Percentiles rank a stretch among this genome's conserved stretches.
Evolutionary conservation across 2,797 vertebrate genomes (phyloP).

Genomic region (Pseudochromis fuscus): DNA sequence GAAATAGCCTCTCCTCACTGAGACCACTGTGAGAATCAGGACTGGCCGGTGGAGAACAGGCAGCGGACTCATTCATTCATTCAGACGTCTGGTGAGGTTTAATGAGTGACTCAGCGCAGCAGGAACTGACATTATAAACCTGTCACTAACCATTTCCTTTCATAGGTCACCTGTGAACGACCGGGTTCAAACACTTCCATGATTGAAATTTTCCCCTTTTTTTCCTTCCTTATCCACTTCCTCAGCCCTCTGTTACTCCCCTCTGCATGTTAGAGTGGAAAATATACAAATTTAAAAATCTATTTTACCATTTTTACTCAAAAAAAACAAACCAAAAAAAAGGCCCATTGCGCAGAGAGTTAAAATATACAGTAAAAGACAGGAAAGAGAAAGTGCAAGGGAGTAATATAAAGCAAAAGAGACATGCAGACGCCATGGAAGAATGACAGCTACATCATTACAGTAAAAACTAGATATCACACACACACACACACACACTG

Average conservation of each 20-base stretch:
- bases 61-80: slow-evolving; percentile 24
- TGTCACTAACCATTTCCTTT: slow-evolving; percentile 44
- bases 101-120: slow-evolving; percentile 22
- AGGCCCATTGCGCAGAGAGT: too few species aligned
- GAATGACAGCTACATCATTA: neutral
- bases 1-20: neutral
- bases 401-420: neutral
- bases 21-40: slow-evolving; percentile 9
- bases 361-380: neutral
- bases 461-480: neutral
- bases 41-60: neutral
- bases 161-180: slow-evolving; percentile 6
- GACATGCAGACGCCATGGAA: neutral
- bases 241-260: neutral
- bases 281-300: too few species aligned
- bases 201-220: slow-evolving; percentile 22
- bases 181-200: slow-evolving; percentile 27
- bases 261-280: neutral
- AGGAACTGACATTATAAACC: slow-evolving; percentile 59
- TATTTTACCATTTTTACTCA: too few species aligned
- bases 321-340: too few species aligned
- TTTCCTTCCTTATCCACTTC: neutral
- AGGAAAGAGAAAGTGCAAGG: slow-evolving; percentile 2
- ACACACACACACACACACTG: slow-evolving; percentile 1
- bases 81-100: slow-evolving; percentile 8